A percentile compares a stretch with the other conserved stretches of the same genome.
These are phyloP conservation scores for Varecia variegata DNA, from an alignment of 2,797 vertebrate genomes.

Conservation along the genomic window DNA sequence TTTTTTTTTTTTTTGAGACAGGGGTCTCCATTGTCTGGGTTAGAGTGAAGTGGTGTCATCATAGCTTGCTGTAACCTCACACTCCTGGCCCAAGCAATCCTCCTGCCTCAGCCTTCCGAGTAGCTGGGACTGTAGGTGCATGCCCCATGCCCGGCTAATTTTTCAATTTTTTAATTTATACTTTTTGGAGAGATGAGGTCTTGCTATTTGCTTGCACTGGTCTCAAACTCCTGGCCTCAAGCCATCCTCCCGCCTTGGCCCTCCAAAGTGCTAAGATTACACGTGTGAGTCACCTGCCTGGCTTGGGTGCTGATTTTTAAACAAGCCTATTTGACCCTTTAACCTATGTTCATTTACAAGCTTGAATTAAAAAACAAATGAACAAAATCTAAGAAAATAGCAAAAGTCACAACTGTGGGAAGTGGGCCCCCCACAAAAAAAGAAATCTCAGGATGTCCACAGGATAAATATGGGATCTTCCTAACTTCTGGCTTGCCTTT, in stretches of 20 bases:
- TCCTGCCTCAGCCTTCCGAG: not conserved
- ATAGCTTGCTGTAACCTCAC: not conserved
- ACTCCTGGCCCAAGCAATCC: not conserved
- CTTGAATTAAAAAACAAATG: not conserved
- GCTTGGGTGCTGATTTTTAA: not conserved
- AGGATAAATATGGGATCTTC: not conserved
- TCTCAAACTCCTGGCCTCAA: not conserved
- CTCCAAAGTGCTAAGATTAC: not conserved
- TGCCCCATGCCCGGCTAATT: not conserved
- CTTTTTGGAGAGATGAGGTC: not conserved
- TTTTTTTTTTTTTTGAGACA: not conserved
- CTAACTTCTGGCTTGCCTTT: not conserved
- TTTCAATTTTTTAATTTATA: not conserved
- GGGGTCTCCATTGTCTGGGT: not conserved
- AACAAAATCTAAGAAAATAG: not conserved
- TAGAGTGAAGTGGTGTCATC: not conserved
- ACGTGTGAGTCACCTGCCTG: not conserved
- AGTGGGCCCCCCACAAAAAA: not conserved
- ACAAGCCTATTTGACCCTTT: not conserved
- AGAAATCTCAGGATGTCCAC: not conserved
- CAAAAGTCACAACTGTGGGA: not conserved
- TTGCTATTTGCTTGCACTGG: not conserved
- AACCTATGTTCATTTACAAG: not conserved
- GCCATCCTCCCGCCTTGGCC: not conserved
- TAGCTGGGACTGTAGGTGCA: not conserved